Conservation (phyloP, 1,140 invertebrate species). For the Scaptomyza graminum region DNA sequence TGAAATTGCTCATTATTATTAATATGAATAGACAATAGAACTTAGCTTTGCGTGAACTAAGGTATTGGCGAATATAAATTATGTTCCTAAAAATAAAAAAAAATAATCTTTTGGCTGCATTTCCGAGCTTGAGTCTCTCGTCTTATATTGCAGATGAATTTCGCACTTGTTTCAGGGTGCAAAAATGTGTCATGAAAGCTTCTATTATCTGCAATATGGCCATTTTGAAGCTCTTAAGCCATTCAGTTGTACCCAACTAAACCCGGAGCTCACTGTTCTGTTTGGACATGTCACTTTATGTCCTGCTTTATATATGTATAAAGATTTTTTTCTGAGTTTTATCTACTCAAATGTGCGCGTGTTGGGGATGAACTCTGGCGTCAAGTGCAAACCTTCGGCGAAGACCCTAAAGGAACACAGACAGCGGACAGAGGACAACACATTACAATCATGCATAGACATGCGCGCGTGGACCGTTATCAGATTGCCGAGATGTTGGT, state of each 20-base stretch:
- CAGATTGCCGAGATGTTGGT: slow-evolving; percentile 27
- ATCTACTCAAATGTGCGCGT: slow-evolving; percentile 16
- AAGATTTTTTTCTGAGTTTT: background rate
- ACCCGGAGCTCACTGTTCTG: slow-evolving; percentile 12
- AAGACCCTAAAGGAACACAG: slow-evolving; percentile 66
- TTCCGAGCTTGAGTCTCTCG: background rate
- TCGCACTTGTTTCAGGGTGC: background rate
- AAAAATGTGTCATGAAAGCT: background rate
- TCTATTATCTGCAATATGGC: background rate
- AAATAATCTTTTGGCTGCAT: no score
- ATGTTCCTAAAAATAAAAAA: background rate
- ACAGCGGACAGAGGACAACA: no score
- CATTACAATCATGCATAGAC: slow-evolving; percentile 15
- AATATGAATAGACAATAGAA: no score
- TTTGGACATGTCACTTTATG: slow-evolving; percentile 1
- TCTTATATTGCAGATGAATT: background rate
- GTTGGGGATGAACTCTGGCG: slow-evolving; percentile 40
- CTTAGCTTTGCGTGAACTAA: no score
- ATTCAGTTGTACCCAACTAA: slow-evolving; percentile 14
- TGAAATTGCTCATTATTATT: no score
- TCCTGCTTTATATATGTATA: background rate
- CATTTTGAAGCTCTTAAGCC: slow-evolving; percentile 9
- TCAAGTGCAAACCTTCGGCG: slow-evolving; percentile 39
- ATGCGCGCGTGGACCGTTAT: slow-evolving; percentile 22
- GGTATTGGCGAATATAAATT: background rate